Percentiles rank a stretch among this genome's conserved stretches.
Conservation (phyloP, 2,113 vertebrate species). For the Leptodactylus fuscus region DNA sequence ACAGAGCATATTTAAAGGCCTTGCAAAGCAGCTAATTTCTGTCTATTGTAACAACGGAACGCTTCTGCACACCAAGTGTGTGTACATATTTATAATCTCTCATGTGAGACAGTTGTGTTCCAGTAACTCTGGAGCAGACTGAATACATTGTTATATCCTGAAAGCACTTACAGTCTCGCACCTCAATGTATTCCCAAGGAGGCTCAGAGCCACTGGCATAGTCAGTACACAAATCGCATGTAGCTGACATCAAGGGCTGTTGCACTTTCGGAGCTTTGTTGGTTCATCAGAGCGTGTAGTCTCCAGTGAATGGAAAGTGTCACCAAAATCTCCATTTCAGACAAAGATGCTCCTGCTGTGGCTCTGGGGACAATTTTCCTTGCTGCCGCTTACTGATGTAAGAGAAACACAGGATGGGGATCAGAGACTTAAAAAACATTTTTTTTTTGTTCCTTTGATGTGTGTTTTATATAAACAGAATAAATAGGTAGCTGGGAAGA, state of each 20-base stretch:
- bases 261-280: constrained; percentile 75
- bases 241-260: constrained; percentile 74
- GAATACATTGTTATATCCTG: constrained; percentile 71
- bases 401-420: constrained; percentile 41
- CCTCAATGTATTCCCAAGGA: constrained; percentile 72
- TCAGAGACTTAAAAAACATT: constrained; percentile 38
- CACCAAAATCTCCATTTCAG: constrained; percentile 68
- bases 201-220: constrained; percentile 68
- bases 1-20: neutral
- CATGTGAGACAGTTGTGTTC: constrained; percentile 64
- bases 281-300: constrained; percentile 71
- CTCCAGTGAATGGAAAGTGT: constrained; percentile 66
- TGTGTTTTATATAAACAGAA: neutral
- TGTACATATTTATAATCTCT: constrained; percentile 62
- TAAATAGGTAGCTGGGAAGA: neutral
- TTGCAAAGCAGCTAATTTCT: constrained; percentile 34
- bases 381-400: constrained; percentile 46
- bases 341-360: constrained; percentile 67
- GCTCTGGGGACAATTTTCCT: constrained; percentile 65
- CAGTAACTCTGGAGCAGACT: constrained; percentile 64
- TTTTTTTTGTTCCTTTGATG: constrained; percentile 28
- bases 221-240: constrained; percentile 72
- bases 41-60: constrained; percentile 6
- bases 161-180: constrained; percentile 65
- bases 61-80: constrained; percentile 19